These are phyloP conservation scores for Oenanthe oenanthe DNA, from an alignment of 2,113 vertebrate genomes.

Conservation along the genomic window DNA sequence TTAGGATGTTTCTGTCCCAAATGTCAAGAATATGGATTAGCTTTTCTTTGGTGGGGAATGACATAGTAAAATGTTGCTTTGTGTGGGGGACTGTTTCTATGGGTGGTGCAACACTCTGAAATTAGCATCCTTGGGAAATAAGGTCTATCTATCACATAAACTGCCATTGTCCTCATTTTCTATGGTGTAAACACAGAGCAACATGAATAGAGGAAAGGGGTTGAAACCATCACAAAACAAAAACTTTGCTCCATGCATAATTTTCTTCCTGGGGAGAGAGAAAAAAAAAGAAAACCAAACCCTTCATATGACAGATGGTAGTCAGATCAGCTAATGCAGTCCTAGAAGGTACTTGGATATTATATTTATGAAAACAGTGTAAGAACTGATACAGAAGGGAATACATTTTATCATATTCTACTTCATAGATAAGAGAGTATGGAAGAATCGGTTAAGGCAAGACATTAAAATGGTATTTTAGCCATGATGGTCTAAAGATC, in stretches of 20 bases:
- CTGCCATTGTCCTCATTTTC: neutral
- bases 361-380: neutral
- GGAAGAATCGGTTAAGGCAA: neutral
- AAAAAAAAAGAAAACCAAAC: neutral
- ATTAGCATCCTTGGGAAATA: conserved; percentile 25
- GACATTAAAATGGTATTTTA: neutral
- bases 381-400: neutral
- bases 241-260: neutral
- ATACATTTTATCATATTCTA: conserved; percentile 4
- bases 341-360: neutral
- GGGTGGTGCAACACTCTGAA: neutral
- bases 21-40: neutral
- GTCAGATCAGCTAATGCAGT: neutral
- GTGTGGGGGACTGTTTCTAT: neutral
- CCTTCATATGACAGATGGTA: neutral
- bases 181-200: neutral
- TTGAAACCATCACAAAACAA: neutral
- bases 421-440: conserved; percentile 21
- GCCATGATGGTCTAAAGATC: neutral
- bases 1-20: conserved; percentile 19
- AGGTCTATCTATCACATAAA: neutral
- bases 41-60: neutral
- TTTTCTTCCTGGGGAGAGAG: neutral
- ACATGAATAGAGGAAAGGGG: neutral
- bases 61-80: conserved; percentile 1